phyloP scores from a whole-genome alignment of 2,888 invertebrate species.

The Andrena hattorfiana region DNA sequence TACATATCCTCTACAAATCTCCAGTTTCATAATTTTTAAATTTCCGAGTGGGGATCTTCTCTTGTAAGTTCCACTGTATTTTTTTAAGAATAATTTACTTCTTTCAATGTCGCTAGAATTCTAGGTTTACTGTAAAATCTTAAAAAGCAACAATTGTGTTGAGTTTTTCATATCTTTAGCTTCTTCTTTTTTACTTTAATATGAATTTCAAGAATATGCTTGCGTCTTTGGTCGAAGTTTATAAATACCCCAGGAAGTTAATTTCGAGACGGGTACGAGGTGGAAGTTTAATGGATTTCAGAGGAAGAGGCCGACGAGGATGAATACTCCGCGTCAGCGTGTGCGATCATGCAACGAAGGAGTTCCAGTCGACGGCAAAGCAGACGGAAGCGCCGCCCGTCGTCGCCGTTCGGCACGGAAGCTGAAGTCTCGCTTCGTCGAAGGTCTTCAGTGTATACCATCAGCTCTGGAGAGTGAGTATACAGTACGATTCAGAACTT shows the following conservation, averaged over 20 bases:
- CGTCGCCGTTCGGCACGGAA: constrained; percentile 86
- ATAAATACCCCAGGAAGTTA: neutral
- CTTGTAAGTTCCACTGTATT: too few relatives aligned
- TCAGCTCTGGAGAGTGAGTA: constrained; percentile 94
- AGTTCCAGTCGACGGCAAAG: constrained; percentile 90
- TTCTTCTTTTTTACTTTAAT: too few relatives aligned
- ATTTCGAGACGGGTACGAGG: neutral
- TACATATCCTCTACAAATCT: too few relatives aligned
- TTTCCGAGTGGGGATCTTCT: too few relatives aligned
- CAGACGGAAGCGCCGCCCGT: constrained; percentile 88
- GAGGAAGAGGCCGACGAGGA: constrained; percentile 88
- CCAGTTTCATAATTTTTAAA: too few relatives aligned
- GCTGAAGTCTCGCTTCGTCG: constrained; percentile 85
- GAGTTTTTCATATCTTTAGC: too few relatives aligned
- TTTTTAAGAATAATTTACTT: too few relatives aligned
- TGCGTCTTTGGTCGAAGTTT: too few relatives aligned
- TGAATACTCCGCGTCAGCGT: constrained; percentile 94
- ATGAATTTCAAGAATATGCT: too few relatives aligned
- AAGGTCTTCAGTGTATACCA: constrained; percentile 92
- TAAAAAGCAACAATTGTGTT: too few relatives aligned
- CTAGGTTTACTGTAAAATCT: too few relatives aligned
- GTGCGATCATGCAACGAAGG: constrained; percentile 92
- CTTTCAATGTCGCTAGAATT: too few relatives aligned
- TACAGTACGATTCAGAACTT: neutral
- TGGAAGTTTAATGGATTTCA: constrained; percentile 27